Conservation (phyloP, 2,888 invertebrate genomes). For the Drosophila cyrtoloma region DNA sequence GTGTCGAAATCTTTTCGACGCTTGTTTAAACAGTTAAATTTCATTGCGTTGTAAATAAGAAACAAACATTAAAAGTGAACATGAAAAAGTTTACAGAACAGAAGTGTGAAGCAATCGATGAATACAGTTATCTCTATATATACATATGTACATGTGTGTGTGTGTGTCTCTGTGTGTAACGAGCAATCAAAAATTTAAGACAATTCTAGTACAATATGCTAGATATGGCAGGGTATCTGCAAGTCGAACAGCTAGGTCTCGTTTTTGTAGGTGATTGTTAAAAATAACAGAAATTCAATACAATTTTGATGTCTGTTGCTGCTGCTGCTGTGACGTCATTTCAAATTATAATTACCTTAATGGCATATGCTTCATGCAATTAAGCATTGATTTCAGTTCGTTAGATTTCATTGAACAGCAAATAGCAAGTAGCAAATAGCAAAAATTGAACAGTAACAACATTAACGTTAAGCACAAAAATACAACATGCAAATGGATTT, state of each 20-base stretch:
- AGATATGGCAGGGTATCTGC: background rate
- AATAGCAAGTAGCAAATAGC: constrained; percentile 4
- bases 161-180: constrained; percentile 5
- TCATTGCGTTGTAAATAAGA: constrained; percentile 74
- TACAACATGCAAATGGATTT: constrained; percentile 1
- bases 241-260: background rate
- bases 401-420: constrained; percentile 27
- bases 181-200: background rate
- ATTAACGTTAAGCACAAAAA: background rate
- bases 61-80: constrained; percentile 48
- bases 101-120: constrained; percentile 42
- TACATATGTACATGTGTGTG: constrained; percentile 4
- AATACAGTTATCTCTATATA: constrained; percentile 15
- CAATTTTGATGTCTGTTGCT: constrained; percentile 49
- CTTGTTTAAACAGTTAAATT: constrained; percentile 75
- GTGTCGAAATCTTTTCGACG: constrained; percentile 65
- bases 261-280: background rate
- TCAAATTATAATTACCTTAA: constrained; percentile 75
- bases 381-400: constrained; percentile 64
- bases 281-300: constrained; percentile 37
- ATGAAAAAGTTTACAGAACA: constrained; percentile 31
- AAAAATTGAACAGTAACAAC: constrained; percentile 14
- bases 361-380: constrained; percentile 66
- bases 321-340: constrained; percentile 26
- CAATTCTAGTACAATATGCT: background rate